These are phyloP conservation scores for Hemitrygon akajei DNA, from an alignment of 2,797 vertebrate genomes.

Conservation along the genomic window DNA sequence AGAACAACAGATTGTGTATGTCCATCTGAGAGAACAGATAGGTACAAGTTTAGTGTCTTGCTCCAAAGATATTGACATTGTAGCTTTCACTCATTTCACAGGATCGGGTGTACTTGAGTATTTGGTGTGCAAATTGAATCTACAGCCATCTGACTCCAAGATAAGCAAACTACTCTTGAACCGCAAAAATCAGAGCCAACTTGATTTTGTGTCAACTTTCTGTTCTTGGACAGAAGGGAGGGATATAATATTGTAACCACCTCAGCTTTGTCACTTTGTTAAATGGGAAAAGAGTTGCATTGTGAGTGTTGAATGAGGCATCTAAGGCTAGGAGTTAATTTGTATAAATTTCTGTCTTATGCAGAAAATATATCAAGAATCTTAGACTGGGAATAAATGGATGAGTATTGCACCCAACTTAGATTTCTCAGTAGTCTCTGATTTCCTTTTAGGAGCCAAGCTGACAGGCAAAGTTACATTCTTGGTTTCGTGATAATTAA, in stretches of 20 bases:
- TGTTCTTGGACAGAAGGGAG: too few relatives aligned
- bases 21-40: too few relatives aligned
- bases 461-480: constrained; percentile 1
- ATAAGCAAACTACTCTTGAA: background rate
- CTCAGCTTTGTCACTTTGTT: background rate
- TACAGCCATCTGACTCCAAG: background rate
- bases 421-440: background rate
- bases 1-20: background rate
- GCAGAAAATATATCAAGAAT: background rate
- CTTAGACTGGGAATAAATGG: background rate
- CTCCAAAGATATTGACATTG: background rate
- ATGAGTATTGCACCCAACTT: background rate
- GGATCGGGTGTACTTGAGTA: background rate
- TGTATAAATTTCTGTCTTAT: background rate
- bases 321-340: background rate
- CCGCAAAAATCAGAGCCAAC: background rate
- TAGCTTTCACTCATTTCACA: background rate
- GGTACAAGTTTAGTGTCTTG: background rate
- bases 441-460: constrained; percentile 24
- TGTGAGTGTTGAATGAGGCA: too few relatives aligned
- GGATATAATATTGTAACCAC: background rate
- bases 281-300: background rate
- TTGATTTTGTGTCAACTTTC: background rate
- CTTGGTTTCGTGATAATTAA: background rate
- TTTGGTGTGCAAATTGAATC: background rate